phyloP scores from a whole-genome alignment of 1,140 invertebrate species.

The Heliconius hewitsoni region DNA sequence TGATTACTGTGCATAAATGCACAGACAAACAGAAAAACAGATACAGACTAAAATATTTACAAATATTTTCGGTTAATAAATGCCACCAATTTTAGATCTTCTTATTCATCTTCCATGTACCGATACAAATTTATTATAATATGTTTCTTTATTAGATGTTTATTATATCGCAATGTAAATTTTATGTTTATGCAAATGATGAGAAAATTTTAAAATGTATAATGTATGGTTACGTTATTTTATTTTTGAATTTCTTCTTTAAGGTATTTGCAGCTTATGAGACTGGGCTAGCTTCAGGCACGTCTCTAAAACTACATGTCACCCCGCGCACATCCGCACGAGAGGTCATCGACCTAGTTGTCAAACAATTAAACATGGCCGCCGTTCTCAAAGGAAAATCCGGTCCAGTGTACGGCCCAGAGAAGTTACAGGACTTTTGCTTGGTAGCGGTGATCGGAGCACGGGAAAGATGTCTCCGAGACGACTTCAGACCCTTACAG shows the following conservation, averaged over 20 bases:
- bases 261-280: conserved; percentile 98
- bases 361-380: conserved; percentile 96
- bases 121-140: too few species aligned
- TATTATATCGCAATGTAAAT: too few species aligned
- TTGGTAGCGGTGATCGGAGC: conserved; percentile 96
- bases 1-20: too few species aligned
- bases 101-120: too few species aligned
- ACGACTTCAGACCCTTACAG: conserved; percentile 95
- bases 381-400: conserved; percentile 92
- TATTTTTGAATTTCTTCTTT: conserved; percentile 15
- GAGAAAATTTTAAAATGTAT: too few species aligned
- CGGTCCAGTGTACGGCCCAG: conserved; percentile 91
- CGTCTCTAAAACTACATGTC: conserved; percentile 95
- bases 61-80: too few species aligned
- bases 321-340: conserved; percentile 93
- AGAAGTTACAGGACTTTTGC: conserved; percentile 93
- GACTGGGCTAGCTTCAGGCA: conserved; percentile 94
- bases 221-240: too few species aligned
- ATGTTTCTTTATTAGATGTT: too few species aligned
- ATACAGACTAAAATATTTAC: too few species aligned
- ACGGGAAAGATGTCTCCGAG: conserved; percentile 93
- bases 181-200: too few species aligned
- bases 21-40: too few species aligned
- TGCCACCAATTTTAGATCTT: too few species aligned
- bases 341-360: conserved; percentile 96